Percentiles rank a stretch among this genome's conserved stretches.
phyloP scores from a whole-genome alignment of 1,140 invertebrate species.

The Macrocentrus cingulum region DNA sequence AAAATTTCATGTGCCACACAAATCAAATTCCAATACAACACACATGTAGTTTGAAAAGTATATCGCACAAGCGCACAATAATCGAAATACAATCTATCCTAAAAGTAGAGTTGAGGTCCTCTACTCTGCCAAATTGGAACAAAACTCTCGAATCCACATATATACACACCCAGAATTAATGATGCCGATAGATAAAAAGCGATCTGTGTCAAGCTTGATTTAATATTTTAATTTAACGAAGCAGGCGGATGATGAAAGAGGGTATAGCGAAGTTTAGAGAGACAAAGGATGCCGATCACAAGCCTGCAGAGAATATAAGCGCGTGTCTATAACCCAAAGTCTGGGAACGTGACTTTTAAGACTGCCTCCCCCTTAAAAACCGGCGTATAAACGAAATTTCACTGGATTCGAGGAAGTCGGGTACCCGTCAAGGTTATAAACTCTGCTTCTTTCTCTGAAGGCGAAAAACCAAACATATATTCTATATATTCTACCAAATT shows the following conservation, averaged over 20 bases:
- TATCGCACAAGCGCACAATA: no score
- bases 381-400: constrained; percentile 20
- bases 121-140: not conserved
- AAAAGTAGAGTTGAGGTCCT: no score
- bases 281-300: constrained; percentile 14
- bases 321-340: not conserved
- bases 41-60: no score
- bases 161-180: no score
- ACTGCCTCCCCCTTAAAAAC: no score
- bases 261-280: not conserved
- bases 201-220: not conserved
- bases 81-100: no score
- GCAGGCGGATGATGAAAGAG: not conserved
- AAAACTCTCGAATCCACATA: no score
- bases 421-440: constrained; percentile 11
- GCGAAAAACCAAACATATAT: not conserved
- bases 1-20: no score
- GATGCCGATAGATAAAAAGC: no score
- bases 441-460: constrained; percentile 8
- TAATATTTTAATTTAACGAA: constrained; percentile 6
- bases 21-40: no score
- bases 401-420: constrained; percentile 22
- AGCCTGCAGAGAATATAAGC: no score
- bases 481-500: no score
- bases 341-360: constrained; percentile 11